Evolutionary conservation across 2,797 vertebrate genomes (phyloP).

Genomic region (Ptychobarbus kaznakovi): DNA sequence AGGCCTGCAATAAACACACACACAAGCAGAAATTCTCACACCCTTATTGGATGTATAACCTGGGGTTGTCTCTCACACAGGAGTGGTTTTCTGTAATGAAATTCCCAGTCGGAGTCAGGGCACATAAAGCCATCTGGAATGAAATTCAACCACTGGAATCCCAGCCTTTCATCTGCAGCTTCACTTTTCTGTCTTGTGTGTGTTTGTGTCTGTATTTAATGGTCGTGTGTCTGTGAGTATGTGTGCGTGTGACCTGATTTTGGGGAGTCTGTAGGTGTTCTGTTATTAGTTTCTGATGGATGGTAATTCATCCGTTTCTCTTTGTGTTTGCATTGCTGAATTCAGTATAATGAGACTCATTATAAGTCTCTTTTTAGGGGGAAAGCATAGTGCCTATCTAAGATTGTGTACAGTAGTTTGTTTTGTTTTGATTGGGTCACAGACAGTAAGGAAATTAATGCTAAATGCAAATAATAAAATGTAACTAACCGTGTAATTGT

Average conservation of each 20-base stretch:
- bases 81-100: constrained; percentile 61
- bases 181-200: constrained; percentile 41
- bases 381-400: not conserved
- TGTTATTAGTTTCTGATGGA: constrained; percentile 40
- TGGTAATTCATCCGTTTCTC: constrained; percentile 35
- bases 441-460: not conserved
- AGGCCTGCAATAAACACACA: constrained; percentile 34
- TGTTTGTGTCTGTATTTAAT: constrained; percentile 37
- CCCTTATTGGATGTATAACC: constrained; percentile 54
- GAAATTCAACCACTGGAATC: constrained; percentile 60
- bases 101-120: constrained; percentile 57
- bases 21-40: constrained; percentile 30
- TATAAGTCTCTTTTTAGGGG: constrained; percentile 29
- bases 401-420: not conserved
- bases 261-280: constrained; percentile 51
- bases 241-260: constrained; percentile 43
- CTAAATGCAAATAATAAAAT: constrained; percentile 23
- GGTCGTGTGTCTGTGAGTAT: constrained; percentile 21
- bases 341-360: constrained; percentile 50
- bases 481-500: not conserved
- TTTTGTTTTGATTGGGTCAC: constrained; percentile 6
- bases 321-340: constrained; percentile 44
- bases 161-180: constrained; percentile 59
- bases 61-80: constrained; percentile 58
- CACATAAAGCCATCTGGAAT: constrained; percentile 59